These are phyloP conservation scores for Crossocerus cetratus DNA, from an alignment of 2,888 invertebrate species.

Conservation along the genomic window DNA sequence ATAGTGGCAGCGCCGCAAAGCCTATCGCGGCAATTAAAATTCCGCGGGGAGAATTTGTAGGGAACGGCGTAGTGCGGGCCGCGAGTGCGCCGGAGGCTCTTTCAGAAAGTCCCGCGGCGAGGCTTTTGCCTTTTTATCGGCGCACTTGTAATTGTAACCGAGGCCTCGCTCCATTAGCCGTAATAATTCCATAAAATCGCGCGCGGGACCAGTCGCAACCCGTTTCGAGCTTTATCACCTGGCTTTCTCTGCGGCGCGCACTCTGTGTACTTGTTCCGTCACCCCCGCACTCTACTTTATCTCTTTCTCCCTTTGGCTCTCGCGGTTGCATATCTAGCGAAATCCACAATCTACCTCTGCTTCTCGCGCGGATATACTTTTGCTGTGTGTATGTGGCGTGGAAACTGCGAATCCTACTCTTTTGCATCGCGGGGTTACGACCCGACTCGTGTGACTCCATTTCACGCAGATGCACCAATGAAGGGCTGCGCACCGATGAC, in stretches of 20 bases:
- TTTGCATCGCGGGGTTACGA: neutral
- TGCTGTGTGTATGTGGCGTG: neutral
- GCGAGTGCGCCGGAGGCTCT: no score
- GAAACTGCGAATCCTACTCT: neutral
- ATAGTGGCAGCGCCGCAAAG: no score
- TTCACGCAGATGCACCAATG: no score
- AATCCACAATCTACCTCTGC: no score
- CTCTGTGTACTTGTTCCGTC: neutral
- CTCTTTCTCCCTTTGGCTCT: no score
- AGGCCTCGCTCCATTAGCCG: slow-evolving; percentile 57
- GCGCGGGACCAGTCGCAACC: slow-evolving; percentile 32
- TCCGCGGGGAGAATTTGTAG: slow-evolving; percentile 7
- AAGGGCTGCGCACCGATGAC: neutral
- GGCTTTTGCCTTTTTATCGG: slow-evolving; percentile 42
- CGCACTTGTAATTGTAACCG: slow-evolving; percentile 53
- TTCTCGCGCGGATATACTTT: no score
- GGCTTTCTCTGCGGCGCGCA: slow-evolving; percentile 7
- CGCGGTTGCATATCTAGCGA: no score
- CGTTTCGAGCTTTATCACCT: slow-evolving; percentile 53
- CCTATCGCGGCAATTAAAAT: slow-evolving; percentile 10
- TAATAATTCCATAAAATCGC: slow-evolving; percentile 60
- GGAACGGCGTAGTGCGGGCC: no score
- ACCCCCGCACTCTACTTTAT: no score
- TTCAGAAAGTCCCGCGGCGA: slow-evolving; percentile 17
- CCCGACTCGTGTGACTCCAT: no score